Evolutionary conservation across 2,888 invertebrate species (phyloP).

Genomic region (Acrobasis suavella): DNA sequence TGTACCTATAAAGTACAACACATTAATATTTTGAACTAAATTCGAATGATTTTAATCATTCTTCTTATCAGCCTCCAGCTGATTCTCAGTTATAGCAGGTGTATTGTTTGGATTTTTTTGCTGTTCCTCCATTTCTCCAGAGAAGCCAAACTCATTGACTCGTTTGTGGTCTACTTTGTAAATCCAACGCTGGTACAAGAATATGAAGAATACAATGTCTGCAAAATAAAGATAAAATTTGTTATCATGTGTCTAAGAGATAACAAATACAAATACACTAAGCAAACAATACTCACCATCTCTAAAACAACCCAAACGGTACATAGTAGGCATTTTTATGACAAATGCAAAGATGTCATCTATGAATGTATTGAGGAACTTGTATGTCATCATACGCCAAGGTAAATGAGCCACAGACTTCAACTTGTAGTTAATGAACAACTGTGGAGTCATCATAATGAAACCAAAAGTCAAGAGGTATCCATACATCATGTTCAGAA

Average conservation of each 20-base stretch:
- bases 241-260: constrained; percentile 24
- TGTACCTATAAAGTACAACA: constrained; percentile 17
- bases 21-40: constrained; percentile 20
- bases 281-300: constrained; percentile 85
- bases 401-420: constrained; percentile 99
- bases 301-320: constrained; percentile 98
- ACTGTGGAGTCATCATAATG: constrained; percentile 99
- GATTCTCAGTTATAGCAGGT: constrained; percentile 61
- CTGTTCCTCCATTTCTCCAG: constrained; percentile 92
- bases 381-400: constrained; percentile 99
- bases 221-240: constrained; percentile 40
- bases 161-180: constrained; percentile 98
- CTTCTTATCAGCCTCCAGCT: constrained; percentile 64
- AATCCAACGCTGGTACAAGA: constrained; percentile 99
- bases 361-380: constrained; percentile 99
- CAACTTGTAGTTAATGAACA: constrained; percentile 99
- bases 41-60: constrained; percentile 58
- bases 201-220: constrained; percentile 99
- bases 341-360: constrained; percentile 99
- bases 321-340: constrained; percentile 99
- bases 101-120: constrained; percentile 59
- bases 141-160: constrained; percentile 99
- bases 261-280: constrained; percentile 13
- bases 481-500: constrained; percentile 97
- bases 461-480: constrained; percentile 99